Conservation (phyloP, 2,113 vertebrate species). For the Himantopus leucocephalus region DNA sequence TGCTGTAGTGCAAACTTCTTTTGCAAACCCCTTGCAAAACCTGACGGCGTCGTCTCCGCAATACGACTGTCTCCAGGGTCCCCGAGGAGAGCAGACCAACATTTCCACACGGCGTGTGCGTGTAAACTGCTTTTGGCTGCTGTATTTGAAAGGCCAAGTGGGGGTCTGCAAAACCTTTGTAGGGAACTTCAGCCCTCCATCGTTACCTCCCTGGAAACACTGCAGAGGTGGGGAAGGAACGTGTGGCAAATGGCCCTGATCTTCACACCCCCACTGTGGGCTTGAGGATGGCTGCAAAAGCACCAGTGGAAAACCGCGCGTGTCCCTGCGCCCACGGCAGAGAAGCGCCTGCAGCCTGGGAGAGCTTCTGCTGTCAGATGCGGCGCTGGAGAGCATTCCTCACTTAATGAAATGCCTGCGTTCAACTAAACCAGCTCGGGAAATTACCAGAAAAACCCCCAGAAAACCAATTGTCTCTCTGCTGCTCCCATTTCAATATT, state of each 20-base stretch:
- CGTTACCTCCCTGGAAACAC: rapidly evolving
- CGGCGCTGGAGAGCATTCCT: neutral
- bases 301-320: neutral
- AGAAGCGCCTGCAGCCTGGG: neutral
- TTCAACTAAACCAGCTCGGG: neutral
- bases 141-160: neutral
- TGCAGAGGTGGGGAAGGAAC: neutral
- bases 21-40: neutral
- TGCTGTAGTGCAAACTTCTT: neutral
- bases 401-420: neutral
- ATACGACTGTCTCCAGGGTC: neutral
- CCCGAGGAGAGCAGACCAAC: neutral
- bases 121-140: neutral
- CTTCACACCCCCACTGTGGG: neutral
- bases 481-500: neutral
- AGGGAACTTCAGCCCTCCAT: neutral
- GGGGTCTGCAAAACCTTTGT: neutral
- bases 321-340: neutral
- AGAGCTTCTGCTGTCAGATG: neutral
- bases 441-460: neutral
- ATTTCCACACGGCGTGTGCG: neutral
- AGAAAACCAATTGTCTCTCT: neutral
- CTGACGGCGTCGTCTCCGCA: neutral
- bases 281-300: neutral
- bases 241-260: neutral